Conservation (phyloP, 2,888 invertebrate species). For the Uloborus plumipes region DNA sequence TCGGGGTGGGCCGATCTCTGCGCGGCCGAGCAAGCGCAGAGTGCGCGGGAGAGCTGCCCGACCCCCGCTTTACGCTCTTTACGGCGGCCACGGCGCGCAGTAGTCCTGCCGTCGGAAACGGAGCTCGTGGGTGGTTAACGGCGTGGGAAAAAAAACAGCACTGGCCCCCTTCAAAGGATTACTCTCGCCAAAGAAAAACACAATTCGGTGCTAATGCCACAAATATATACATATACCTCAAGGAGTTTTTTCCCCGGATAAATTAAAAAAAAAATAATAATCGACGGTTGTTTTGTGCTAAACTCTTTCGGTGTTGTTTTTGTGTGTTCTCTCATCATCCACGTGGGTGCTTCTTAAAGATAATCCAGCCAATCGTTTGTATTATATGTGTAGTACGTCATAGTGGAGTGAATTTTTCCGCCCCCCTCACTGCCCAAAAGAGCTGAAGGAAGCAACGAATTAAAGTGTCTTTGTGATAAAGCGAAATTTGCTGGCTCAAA, state of each 20-base stretch:
- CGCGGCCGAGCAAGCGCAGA: conserved; percentile 57
- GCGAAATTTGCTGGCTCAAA: conserved; percentile 4
- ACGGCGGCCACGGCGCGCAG: conserved; percentile 11
- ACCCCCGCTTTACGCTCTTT: conserved; percentile 14
- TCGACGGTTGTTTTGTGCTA: neutral
- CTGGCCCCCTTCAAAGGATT: conserved; percentile 13
- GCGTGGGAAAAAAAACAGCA: neutral
- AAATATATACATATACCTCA: neutral
- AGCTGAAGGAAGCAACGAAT: neutral
- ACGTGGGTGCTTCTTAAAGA: conserved; percentile 27
- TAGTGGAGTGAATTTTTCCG: too few species aligned
- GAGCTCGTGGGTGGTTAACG: conserved; percentile 23
- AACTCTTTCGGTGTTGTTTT: neutral
- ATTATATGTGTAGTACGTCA: too few species aligned
- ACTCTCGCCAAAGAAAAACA: neutral
- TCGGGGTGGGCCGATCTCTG: conserved; percentile 41
- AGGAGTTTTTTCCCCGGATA: neutral
- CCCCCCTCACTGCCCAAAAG: too few species aligned
- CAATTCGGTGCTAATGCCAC: conserved; percentile 11
- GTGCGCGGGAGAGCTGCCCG: conserved; percentile 19
- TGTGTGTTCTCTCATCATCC: conserved; percentile 4
- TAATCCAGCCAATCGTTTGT: too few species aligned
- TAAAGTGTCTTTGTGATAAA: conserved; percentile 12
- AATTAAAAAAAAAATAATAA: neutral
- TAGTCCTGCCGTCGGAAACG: conserved; percentile 44